Evolutionary conservation across 2,113 vertebrate species (phyloP).

Genomic region (Rhinoptilus africanus): DNA sequence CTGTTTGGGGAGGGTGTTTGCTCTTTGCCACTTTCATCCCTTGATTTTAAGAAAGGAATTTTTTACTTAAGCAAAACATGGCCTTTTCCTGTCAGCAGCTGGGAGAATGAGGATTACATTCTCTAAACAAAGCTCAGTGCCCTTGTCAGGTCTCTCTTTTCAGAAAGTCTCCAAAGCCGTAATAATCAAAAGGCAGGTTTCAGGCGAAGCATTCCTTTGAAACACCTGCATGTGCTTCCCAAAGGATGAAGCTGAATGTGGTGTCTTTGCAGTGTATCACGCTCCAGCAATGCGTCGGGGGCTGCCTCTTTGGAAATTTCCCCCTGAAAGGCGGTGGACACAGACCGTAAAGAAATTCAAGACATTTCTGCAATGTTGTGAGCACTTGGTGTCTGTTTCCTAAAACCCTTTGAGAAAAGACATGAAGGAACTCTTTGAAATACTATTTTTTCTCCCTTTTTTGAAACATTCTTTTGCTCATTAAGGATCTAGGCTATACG

Average conservation of each 20-base stretch:
- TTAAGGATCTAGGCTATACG: background rate
- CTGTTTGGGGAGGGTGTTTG: background rate
- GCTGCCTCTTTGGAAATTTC: background rate
- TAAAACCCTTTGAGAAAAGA: background rate
- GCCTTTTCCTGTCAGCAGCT: constrained; percentile 68
- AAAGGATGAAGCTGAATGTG: background rate
- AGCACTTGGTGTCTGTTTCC: background rate
- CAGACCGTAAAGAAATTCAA: background rate
- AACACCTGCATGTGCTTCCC: constrained; percentile 63
- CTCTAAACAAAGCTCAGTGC: constrained; percentile 75
- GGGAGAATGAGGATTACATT: constrained; percentile 79
- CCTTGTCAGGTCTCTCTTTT: constrained; percentile 70
- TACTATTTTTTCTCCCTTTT: background rate
- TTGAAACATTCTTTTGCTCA: background rate
- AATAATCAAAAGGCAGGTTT: constrained; percentile 45
- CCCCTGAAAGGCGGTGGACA: background rate
- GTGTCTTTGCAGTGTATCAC: background rate
- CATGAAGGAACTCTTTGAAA: background rate
- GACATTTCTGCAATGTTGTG: background rate
- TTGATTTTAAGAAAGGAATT: constrained; percentile 55
- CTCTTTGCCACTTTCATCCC: background rate
- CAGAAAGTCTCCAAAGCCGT: constrained; percentile 16
- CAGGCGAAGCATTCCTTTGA: background rate
- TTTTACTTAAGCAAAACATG: constrained; percentile 50
- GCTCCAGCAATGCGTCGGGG: fast-evolving